Conservation (phyloP, 2,113 vertebrate species). For the Sprattus sprattus region DNA sequence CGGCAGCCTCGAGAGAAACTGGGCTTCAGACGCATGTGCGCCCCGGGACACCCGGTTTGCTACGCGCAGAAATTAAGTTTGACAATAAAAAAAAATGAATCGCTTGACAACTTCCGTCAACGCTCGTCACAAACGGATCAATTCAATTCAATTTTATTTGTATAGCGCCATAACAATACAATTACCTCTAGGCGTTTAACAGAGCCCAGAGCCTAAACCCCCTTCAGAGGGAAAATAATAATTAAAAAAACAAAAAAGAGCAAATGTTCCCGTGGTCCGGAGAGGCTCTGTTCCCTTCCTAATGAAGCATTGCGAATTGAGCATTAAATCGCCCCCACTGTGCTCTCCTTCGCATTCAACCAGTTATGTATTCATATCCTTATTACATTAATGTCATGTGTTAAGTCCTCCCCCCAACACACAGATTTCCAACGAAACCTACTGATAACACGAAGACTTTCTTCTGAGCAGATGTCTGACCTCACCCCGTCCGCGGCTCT, state of each 20-base stretch:
- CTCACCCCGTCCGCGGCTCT: constrained; percentile 73
- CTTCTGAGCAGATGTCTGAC: constrained; percentile 61
- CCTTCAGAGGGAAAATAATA: neutral
- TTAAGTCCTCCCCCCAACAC: constrained; percentile 54
- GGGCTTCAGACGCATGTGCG: neutral
- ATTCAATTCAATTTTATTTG: no score
- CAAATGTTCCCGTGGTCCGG: neutral
- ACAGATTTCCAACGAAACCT: constrained; percentile 59
- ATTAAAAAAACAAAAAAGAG: neutral
- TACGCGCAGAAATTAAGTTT: neutral
- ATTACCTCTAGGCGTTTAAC: no score
- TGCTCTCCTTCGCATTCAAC: constrained; percentile 53
- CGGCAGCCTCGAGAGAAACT: no score
- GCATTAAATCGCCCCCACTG: constrained; percentile 58
- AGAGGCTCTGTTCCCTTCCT: neutral
- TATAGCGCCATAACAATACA: no score
- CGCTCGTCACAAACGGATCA: neutral
- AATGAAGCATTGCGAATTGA: constrained; percentile 55
- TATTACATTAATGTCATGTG: constrained; percentile 70
- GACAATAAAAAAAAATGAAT: neutral
- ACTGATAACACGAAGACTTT: constrained; percentile 25
- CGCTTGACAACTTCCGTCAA: neutral
- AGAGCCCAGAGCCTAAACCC: no score
- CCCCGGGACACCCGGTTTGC: neutral
- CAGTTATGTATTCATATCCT: constrained; percentile 65